Evolutionary conservation across 2,797 vertebrate species (phyloP).

Genomic region (Enteromius afrohamiltoni): DNA sequence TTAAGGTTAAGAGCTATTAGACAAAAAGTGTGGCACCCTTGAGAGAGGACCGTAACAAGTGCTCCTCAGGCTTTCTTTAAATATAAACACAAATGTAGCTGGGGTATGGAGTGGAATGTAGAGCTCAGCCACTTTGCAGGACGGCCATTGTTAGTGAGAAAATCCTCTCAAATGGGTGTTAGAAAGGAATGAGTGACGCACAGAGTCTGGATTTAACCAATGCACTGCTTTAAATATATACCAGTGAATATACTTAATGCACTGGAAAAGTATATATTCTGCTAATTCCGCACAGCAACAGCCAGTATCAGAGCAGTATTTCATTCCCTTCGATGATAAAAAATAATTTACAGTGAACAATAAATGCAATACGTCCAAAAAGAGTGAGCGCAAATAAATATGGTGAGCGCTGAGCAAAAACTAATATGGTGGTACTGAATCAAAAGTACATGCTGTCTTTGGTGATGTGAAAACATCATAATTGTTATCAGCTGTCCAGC

Average conservation of each 20-base stretch:
- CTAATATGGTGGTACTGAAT: background rate
- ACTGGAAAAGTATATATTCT: background rate
- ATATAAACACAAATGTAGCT: constrained; percentile 21
- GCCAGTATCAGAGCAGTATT: background rate
- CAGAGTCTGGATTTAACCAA: background rate
- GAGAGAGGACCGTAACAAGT: background rate
- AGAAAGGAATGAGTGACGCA: background rate
- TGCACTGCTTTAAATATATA: background rate
- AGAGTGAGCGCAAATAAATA: background rate
- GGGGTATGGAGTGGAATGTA: constrained; percentile 14
- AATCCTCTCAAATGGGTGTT: background rate
- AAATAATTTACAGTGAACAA: background rate
- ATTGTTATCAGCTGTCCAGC: constrained; percentile 6
- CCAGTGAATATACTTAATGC: background rate
- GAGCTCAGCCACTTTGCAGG: background rate
- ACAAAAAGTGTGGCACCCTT: constrained; percentile 58
- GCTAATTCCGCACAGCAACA: background rate
- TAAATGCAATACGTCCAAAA: background rate
- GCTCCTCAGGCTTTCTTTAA: constrained; percentile 32
- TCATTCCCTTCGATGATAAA: background rate
- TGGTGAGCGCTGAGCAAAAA: background rate
- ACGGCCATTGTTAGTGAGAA: background rate
- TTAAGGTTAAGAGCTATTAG: constrained; percentile 67
- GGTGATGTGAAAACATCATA: constrained; percentile 12
- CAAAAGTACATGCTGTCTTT: background rate